A percentile compares a stretch with the other conserved stretches of the same genome.
Conservation (phyloP, 2,888 invertebrate genomes). For the Bombyx huttoni region DNA sequence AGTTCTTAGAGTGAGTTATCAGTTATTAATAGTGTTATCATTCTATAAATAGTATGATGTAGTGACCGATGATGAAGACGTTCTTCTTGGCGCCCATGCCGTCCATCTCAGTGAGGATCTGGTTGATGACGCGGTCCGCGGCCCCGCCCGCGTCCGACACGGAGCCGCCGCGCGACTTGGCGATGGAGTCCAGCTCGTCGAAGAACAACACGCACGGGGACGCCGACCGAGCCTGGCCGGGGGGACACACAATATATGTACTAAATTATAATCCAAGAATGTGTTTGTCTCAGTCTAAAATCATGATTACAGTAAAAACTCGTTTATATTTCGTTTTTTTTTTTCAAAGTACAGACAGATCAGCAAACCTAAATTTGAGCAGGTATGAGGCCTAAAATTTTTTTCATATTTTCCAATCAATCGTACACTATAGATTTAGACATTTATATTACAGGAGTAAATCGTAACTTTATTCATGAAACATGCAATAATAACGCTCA, state of each 20-base stretch:
- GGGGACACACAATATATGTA: not conserved
- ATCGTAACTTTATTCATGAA: too few relatives aligned
- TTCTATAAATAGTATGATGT: not conserved
- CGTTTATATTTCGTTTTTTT: too few relatives aligned
- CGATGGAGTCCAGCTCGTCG: conserved; percentile 99
- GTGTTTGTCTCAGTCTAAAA: too few relatives aligned
- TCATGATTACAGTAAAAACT: too few relatives aligned
- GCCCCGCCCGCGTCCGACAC: conserved; percentile 98
- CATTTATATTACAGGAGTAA: not conserved
- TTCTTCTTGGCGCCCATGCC: conserved; percentile 99
- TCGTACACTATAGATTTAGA: not conserved
- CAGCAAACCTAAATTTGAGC: too few relatives aligned
- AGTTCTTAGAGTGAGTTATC: too few relatives aligned
- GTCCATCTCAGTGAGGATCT: conserved; percentile 99
- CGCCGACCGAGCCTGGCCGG: conserved; percentile 89
- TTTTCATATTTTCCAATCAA: not conserved
- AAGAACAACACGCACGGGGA: conserved; percentile 99
- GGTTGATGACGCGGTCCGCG: conserved; percentile 99
- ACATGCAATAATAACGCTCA: too few relatives aligned
- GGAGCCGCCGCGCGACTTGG: conserved; percentile 97
- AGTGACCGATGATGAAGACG: conserved; percentile 97
- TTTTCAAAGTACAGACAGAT: too few relatives aligned
- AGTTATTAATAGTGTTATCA: too few relatives aligned
- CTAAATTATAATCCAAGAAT: too few relatives aligned
- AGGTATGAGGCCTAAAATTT: too few relatives aligned